Base-by-base conservation (phyloP, 1,140 invertebrate genomes). In the Drosophila arizonae region DNA sequence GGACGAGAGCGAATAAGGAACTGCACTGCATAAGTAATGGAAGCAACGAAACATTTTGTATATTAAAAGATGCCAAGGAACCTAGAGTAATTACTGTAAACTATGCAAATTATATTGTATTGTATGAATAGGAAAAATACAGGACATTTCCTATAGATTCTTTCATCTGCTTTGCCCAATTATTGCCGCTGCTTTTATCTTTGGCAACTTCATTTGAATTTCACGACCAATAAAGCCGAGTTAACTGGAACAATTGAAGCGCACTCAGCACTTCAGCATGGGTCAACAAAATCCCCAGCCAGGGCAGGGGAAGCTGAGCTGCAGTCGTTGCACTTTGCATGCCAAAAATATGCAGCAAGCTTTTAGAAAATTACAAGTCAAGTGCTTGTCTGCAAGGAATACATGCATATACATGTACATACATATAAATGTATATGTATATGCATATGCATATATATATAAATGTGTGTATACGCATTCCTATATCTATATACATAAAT, bases 331-430 rank as follows among this genome's bases (percentile, higher is more conserved):
- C 77, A 85, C 79, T 84, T 85, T 51, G 58, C 54, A 86, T 85
- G 81, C 65, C 71, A 73, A 77, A 84, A 84, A 85, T 84, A 84
- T 84, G 81, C 81, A 80, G 76, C 65, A 84, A 84, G 80, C 81
- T 85, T 85, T 84, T 79, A 85, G 60, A 85, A 84, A 84, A 84
- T 85, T 84, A 84, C 81, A 84, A 84, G 77, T 76, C 72, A 69
- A 84, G 57, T 55, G 45, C 66, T 84, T 68, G 63, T 52, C 66
- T 33, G 33, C 43, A 39, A 9, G 46, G 30, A 33, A 60, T 11
- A 39, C 9, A 28, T 13, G 43, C 45, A 52, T 26, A 72, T 21
- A 51, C 46, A 55, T 17, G n/a, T 57, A 28, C 33, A 36, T 51
- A 60, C 70, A 62, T 57, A 61, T 65, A 65, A 66, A 58, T 46